Evolutionary conservation across 2,888 invertebrate species (phyloP), one percentile per base, ranked within the genome.

Genomic region (Sarcophaga subvicina): DNA sequence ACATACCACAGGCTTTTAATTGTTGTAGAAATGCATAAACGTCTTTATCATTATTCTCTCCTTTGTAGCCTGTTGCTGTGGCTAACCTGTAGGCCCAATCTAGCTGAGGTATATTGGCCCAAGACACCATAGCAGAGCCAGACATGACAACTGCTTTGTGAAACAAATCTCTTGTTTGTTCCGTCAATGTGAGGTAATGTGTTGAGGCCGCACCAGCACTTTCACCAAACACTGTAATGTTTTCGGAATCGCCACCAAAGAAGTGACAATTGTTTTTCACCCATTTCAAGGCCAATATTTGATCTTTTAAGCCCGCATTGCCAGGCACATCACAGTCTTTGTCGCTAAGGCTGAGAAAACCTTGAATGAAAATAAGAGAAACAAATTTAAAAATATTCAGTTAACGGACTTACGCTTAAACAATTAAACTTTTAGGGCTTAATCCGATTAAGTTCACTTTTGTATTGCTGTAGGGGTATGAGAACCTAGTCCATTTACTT

Each of bases 291-390:
- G 94, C 94, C 90, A 94, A 88, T 1, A 94, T 92, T 91, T 94
- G 94, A 90, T 95, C 95, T 90, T 95, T 94, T 0, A 95, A 91
- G 3, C 94, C 94, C 0, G 94, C 94, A 90, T 95, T 95, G 2
- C 95, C 95, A 0, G 95, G 94, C 71, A 94, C 93, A 72, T 93
- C 93, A 11, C 94, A 89, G 3, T 93, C 90, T 10, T 93, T 90
- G 86, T 95, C 94, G 76, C 93, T 91, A 0, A 94, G 90, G 54
- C 93, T 93, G 49, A 94, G 91, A 83, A 95, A 95, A 22, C 94
- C 94, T 94, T 69, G 0, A 72, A 70, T 27, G 12, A 22, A 45
- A 10, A 54, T 20, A 27, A 11, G 0, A 8, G 2, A 47, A 6
- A 37, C 6, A 45, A 37, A 72, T 49, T 47, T 3, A 70, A n/a